Evolutionary conservation across 2,888 invertebrate genomes (phyloP).

Genomic region (Phyllotreta striolata): DNA sequence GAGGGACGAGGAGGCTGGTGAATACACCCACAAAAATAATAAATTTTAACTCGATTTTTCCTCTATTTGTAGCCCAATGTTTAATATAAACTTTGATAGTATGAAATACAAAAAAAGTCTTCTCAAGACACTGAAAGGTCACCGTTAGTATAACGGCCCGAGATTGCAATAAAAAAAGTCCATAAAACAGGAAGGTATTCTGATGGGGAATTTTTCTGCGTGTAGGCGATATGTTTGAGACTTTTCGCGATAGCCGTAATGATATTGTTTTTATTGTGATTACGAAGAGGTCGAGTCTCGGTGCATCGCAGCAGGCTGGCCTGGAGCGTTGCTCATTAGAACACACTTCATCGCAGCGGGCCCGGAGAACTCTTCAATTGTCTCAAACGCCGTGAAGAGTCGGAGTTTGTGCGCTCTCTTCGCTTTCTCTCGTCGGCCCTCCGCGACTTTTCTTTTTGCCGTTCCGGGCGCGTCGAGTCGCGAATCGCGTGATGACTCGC

Average conservation of each 20-base stretch:
- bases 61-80: too few relatives aligned
- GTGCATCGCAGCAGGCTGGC: conserved; percentile 42
- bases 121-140: not conserved
- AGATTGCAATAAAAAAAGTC: too few relatives aligned
- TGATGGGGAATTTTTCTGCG: conserved; percentile 4
- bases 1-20: conserved; percentile 32
- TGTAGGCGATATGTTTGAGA: conserved; percentile 6
- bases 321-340: conserved; percentile 57
- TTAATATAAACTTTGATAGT: too few relatives aligned
- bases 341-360: conserved; percentile 55
- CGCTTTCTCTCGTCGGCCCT: conserved; percentile 19
- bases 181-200: too few relatives aligned
- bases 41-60: too few relatives aligned
- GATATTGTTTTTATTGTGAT: conserved; percentile 52
- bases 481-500: too few relatives aligned
- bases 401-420: conserved; percentile 29
- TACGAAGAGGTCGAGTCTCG: conserved; percentile 33
- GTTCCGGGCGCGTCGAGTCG: not conserved
- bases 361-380: conserved; percentile 55
- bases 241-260: conserved; percentile 45
- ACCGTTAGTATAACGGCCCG: too few relatives aligned
- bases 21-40: conserved; percentile 9
- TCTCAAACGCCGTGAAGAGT: conserved; percentile 50
- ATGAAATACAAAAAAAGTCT: conserved; percentile 1
- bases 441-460: conserved; percentile 31